Percentiles rank a stretch among this genome's conserved stretches.
These are phyloP conservation scores for Drosophila histrio DNA, from an alignment of 2,888 invertebrate species.

Conservation along the genomic window DNA sequence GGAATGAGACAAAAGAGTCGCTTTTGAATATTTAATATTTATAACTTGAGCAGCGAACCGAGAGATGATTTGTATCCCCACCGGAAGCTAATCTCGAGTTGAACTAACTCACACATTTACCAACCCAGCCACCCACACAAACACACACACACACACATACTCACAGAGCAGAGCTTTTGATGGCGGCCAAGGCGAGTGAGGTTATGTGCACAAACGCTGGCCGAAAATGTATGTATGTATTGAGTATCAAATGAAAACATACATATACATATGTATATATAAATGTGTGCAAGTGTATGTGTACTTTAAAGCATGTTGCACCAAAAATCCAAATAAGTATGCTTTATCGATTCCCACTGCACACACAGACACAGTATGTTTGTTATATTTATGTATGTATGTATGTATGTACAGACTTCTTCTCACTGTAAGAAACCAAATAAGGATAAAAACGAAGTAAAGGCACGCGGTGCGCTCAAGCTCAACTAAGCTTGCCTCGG, in stretches of 20 bases:
- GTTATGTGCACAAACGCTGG: constrained; percentile 37
- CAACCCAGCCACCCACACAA: constrained; percentile 13
- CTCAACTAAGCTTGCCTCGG: constrained; percentile 55
- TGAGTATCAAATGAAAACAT: constrained; percentile 16
- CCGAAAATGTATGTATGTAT: background rate
- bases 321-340: constrained; percentile 79
- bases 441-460: constrained; percentile 69
- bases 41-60: constrained; percentile 77
- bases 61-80: constrained; percentile 78
- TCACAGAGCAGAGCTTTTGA: constrained; percentile 48
- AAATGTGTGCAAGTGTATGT: background rate
- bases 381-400: background rate
- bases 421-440: constrained; percentile 47
- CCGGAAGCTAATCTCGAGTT: constrained; percentile 79
- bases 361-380: constrained; percentile 4
- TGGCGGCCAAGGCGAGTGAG: constrained; percentile 41
- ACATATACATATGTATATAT: constrained; percentile 15
- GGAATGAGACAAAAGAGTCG: constrained; percentile 41
- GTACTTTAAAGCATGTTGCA: constrained; percentile 75
- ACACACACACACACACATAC: constrained; percentile 13
- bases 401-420: constrained; percentile 18
- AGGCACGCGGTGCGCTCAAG: constrained; percentile 47
- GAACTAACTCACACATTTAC: constrained; percentile 56
- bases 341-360: constrained; percentile 70
- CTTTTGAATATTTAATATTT: constrained; percentile 77